Base-by-base conservation (phyloP, 2,797 vertebrate species). In the Serranus cabrilla region DNA sequence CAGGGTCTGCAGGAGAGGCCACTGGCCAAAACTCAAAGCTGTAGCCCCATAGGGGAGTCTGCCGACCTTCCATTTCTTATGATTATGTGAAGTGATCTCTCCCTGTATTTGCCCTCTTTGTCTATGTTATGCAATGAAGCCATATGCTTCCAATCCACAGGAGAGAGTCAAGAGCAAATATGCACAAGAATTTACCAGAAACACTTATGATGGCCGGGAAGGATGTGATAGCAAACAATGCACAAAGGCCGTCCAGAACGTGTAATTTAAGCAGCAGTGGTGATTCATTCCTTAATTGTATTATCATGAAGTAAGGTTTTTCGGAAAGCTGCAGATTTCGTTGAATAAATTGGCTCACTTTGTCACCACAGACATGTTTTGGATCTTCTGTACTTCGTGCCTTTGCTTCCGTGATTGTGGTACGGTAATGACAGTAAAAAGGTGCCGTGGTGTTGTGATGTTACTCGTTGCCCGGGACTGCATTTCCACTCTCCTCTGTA, bases 91-190 rank as follows among this genome's bases (percentile, higher is more conserved):
- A 69, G 7, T 87, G 31, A 47, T 85, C 72, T 80, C 62, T 71
- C 64, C 21, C 11, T 37, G 16, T 74, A 74, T 83, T 85, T 79
- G 61, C 64, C 59, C 34, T 76, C 66, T 75, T 70, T 78, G 70
- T 83, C 62, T 37, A 3, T 65, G 52, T 92, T 91, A 90, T 86
- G 82, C 54, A 92, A 90, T 52, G 51, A 56, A 70, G 50, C 72
- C 91, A 91, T 89, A 89, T 92, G 91, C 74, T 89, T 91, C 80
- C 75, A 88, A 81, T 91, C 84, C 62, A 50, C 55, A 42, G 11
- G 71, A 23, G 56, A 82, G 45, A 74, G 55, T 50, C 7, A 10
- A 74, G 62, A 67, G 37, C 55, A 63, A 87, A 74, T 66, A 83
- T 74, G 64, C 59, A 40, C 9, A 76, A 43, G 59, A 74, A 67